phyloP scores from a whole-genome alignment of 2,888 invertebrate species.

The Phania funesta region DNA sequence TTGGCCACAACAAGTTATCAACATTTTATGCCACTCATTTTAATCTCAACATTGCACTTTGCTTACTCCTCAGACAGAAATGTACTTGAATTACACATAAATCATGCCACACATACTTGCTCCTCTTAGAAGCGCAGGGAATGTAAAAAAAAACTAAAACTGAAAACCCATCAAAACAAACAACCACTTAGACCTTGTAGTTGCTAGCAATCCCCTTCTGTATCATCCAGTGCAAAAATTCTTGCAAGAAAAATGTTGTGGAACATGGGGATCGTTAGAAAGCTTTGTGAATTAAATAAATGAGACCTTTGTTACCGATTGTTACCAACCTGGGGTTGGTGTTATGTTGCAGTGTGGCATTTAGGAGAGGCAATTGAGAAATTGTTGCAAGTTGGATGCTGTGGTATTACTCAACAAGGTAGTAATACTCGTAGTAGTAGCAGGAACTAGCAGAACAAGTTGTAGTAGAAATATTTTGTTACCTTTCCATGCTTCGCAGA shows the following conservation, averaged over 20 bases:
- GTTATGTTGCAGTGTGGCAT: constrained; percentile 24
- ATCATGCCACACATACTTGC: background rate
- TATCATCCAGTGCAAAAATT: background rate
- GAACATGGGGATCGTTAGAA: background rate
- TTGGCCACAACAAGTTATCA: too few species aligned
- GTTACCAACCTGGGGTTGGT: background rate
- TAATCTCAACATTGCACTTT: too few species aligned
- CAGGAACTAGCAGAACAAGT: background rate
- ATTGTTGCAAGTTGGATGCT: constrained; percentile 38
- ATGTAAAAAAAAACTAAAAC: background rate
- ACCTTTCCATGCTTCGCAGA: too few species aligned
- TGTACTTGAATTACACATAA: too few species aligned
- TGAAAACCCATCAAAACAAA: constrained; percentile 3
- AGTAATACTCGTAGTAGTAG: too few species aligned
- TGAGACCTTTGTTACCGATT: background rate
- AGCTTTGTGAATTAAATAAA: background rate
- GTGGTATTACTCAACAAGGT: constrained; percentile 18
- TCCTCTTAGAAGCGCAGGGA: background rate
- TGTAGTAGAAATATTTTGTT: background rate
- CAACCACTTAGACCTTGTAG: constrained; percentile 1
- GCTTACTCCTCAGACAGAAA: too few species aligned
- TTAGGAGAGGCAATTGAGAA: constrained; percentile 36
- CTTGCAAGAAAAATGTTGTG: background rate
- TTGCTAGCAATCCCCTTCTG: background rate
- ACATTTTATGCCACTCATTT: too few species aligned